These are phyloP conservation scores for Astur gentilis DNA, from an alignment of 2,113 vertebrate species.

Conservation along the genomic window DNA sequence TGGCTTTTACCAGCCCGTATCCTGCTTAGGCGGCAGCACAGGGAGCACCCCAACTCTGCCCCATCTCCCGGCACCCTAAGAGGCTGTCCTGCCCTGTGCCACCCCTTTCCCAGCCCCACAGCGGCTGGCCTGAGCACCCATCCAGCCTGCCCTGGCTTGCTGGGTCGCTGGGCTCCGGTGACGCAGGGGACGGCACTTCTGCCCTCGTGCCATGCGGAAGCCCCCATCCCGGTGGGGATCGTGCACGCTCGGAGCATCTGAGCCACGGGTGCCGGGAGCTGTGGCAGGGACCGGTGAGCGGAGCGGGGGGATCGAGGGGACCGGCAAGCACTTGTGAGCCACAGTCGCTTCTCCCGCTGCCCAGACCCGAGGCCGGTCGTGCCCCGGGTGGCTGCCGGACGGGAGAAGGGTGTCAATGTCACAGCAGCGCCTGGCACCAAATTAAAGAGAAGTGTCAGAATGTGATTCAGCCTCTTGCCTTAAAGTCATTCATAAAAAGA, in stretches of 20 bases:
- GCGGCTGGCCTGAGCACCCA: not conserved
- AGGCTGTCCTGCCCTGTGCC: not conserved
- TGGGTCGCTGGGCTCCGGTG: not conserved
- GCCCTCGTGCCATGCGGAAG: rapidly evolving
- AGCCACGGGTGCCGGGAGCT: not conserved
- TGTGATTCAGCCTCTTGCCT: conserved; percentile 9
- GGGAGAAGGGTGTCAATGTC: not conserved
- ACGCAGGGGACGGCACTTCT: not conserved
- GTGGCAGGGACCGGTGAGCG: rapidly evolving
- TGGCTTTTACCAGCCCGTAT: not conserved
- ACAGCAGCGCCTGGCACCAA: not conserved
- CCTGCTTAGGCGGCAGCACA: not conserved
- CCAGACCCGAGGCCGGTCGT: rapidly evolving
- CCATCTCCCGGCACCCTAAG: not conserved
- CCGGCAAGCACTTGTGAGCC: rapidly evolving
- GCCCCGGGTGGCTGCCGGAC: rapidly evolving
- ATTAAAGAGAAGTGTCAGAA: not conserved
- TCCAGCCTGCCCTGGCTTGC: not conserved
- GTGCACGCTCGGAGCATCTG: rapidly evolving
- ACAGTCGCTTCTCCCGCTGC: not conserved
- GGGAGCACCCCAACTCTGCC: not conserved
- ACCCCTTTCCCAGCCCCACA: not conserved
- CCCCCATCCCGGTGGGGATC: not conserved
- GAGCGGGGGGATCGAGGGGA: rapidly evolving
- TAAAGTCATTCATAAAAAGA: conserved; percentile 30